Evolutionary conservation across 2,113 vertebrate genomes (phyloP), one percentile per base, ranked within the genome.

Genomic region (Callipepla squamata): DNA sequence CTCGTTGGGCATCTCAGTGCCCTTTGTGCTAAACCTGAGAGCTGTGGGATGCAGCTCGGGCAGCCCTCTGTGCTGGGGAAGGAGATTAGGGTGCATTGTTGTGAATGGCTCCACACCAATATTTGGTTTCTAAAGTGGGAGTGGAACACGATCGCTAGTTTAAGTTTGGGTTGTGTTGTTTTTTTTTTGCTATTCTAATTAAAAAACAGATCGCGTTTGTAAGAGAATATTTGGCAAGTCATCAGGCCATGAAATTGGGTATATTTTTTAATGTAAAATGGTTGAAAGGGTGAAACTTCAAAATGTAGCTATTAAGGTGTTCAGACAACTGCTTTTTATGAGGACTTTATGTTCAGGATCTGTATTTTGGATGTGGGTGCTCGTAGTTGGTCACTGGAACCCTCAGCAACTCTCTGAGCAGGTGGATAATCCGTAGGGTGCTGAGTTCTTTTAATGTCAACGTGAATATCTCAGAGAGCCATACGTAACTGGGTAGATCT

Each of bases 161-260:
- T 36, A 44, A 91, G 40, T 40, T 40, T 13, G 40, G 40, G 40
- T 40, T 40, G 40, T 40, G 40, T 40, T 38, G 40, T 11, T 40
- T 40, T 11, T 50, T 89, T 90, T 92, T 90, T 87, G 78, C 84
- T 74, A 7, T 70, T 85, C 94, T 87, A 92, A 96, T 96, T 94
- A 96, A 87, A 91, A 87, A 67, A 74, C 3, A 4, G 75, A 30
- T 55, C 6, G 36, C 65, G 61, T 93, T 92, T 80, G 85, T 5
- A 5, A 44, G 80, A 90, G 85, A 95, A 86, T 96, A 91, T 95
- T 93, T 93, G 95, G 96, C 83, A 88, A 94, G 73, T 38, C 92
- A 95, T 85, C 5, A 94, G 92, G 1, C 90, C 92, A 70, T 96
- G 96, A 95, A 96, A 95, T 96, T 93, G 91, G 95, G 8, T 94